Evolutionary conservation across 2,888 invertebrate species (phyloP), one percentile per base, ranked within the genome.

Genomic region (Ditula angustiorana): DNA sequence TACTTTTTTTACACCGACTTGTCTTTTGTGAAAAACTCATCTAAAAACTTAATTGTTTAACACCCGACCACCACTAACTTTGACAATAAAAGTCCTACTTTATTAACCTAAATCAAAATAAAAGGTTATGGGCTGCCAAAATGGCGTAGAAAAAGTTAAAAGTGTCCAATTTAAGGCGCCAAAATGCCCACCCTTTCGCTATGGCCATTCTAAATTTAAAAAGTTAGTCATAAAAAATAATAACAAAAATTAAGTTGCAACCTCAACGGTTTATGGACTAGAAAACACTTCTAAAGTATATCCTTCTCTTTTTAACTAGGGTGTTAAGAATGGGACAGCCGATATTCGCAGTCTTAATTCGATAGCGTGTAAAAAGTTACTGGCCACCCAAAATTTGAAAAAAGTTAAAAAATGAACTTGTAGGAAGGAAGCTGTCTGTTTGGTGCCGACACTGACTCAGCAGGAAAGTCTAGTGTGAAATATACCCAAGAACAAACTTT

Each of bases 181-280:
- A 87, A 87, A 87, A 79, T 74, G 74, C 69, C 73, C 71, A 85
- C 82, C 81, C 85, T 87, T 88, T 86, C 81, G 88, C 76, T 84
- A 89, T 82, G 87, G 81, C 80, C 77, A 73, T 82, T 87, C 82
- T 77, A 77, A 66, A 67, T 67, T 67, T 49, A 61, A 70, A 63
- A 68, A 68, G 58, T 19, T 66, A 7, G 44, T 44, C 50, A 52
- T 53, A 64, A 64, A 30, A 35, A 13, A 35, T 52, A 35, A 69
- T 50, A 19, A 11, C 28, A 16, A 76, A 80, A 79, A 88, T 87
- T 85, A 82, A 86, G 86, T 85, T 86, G 87, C 82, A 79, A 79
- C 76, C 16, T 71, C 76, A 59, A 78, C 73, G 72, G 71, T 72
- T 63, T 63, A 63, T 63, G 44, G 52, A 52, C 58, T 63, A 58